Percentiles rank a stretch among this genome's conserved stretches.
These are phyloP conservation scores for Buphagus erythrorhynchus DNA, from an alignment of 2,797 vertebrate genomes.

Conservation along the genomic window DNA sequence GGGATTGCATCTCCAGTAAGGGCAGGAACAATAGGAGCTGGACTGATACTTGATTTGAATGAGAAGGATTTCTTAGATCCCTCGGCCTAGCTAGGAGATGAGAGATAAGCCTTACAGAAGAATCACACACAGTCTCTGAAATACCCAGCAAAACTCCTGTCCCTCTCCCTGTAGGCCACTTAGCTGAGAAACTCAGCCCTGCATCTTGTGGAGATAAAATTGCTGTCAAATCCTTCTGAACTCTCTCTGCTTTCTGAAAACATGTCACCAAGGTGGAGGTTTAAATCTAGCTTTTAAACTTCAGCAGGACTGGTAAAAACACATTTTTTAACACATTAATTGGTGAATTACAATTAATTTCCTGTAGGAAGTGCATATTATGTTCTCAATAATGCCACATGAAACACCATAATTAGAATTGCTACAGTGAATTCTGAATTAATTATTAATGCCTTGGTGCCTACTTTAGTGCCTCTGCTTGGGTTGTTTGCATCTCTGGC, in stretches of 20 bases:
- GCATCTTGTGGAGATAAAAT: slow-evolving; percentile 9
- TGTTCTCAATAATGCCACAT: slow-evolving; percentile 21
- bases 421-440: slow-evolving; percentile 16
- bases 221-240: slow-evolving; percentile 9
- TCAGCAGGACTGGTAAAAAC: not conserved
- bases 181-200: not conserved
- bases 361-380: not conserved
- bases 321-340: slow-evolving; percentile 2
- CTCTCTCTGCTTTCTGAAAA: not conserved
- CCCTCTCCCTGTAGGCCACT: not conserved
- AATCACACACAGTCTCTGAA: not conserved
- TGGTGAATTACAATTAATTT: slow-evolving; percentile 38
- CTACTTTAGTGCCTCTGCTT: not conserved
- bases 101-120: slow-evolving; percentile 4
- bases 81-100: not conserved
- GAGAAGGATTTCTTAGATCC: slow-evolving; percentile 43
- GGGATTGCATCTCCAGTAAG: slow-evolving; percentile 14
- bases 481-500: not conserved
- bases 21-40: slow-evolving; percentile 27
- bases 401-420: slow-evolving; percentile 22
- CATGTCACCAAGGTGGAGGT: not conserved
- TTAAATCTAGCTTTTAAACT: slow-evolving; percentile 36
- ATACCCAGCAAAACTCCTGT: not conserved
- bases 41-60: slow-evolving; percentile 43
- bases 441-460: slow-evolving; percentile 30